Percentiles rank a stretch among this genome's conserved stretches.
Conservation (phyloP, 2,888 invertebrate species). For the Heliconius charithonia region DNA sequence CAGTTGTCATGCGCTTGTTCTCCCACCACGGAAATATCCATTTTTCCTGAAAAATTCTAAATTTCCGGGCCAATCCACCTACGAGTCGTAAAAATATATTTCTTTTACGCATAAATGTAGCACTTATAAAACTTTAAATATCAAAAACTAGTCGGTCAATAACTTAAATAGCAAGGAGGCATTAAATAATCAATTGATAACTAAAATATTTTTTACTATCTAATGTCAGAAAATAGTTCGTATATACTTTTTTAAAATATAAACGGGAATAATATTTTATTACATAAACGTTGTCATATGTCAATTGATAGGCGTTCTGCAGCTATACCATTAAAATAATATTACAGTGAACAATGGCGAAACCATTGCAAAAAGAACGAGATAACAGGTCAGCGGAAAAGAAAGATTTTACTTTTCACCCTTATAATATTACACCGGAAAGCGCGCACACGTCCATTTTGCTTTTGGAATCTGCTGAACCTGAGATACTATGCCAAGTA, state of each 20-base stretch:
- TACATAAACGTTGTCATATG: not conserved
- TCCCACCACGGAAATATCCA: conserved; percentile 79
- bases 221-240: not conserved
- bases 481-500: conserved; percentile 78
- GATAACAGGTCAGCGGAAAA: conserved; percentile 77
- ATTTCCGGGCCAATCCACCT: conserved; percentile 68
- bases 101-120: conserved; percentile 66
- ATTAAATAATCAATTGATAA: not conserved
- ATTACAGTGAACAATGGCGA: conserved; percentile 53
- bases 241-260: not conserved
- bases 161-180: not conserved
- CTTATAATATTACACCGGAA: conserved; percentile 73
- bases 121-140: conserved; percentile 52
- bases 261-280: not conserved
- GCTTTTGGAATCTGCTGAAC: conserved; percentile 70
- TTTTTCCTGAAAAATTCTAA: conserved; percentile 71
- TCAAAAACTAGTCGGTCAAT: conserved; percentile 34
- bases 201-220: not conserved
- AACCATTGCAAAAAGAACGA: conserved; percentile 74
- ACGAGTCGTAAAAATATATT: conserved; percentile 68
- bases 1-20: conserved; percentile 64
- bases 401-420: conserved; percentile 71
- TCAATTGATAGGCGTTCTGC: not conserved
- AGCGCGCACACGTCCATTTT: conserved; percentile 76
- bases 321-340: not conserved